A percentile compares a stretch with the other conserved stretches of the same genome.
Evolutionary conservation across 2,888 invertebrate genomes (phyloP).

Genomic region (Synergus itoensis): DNA sequence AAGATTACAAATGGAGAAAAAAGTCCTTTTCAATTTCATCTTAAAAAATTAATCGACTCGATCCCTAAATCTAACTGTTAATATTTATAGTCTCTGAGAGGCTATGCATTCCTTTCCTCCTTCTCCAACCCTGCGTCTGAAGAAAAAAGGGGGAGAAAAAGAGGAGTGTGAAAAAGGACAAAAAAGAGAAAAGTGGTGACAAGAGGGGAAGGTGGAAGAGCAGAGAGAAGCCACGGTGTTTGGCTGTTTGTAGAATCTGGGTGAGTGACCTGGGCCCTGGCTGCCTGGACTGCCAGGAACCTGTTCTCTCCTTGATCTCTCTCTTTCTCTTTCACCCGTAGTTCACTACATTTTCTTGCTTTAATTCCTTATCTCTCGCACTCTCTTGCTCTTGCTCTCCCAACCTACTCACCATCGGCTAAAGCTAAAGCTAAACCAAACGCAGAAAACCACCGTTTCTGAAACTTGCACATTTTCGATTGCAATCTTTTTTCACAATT

Average conservation of each 20-base stretch:
- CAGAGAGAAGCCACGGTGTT: slow-evolving; percentile 61
- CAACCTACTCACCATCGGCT: slow-evolving; percentile 23
- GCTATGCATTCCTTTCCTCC: slow-evolving; percentile 29
- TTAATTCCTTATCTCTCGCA: slow-evolving; percentile 48
- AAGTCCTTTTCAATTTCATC: background rate
- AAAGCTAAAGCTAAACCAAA: slow-evolving; percentile 20
- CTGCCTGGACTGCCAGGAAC: slow-evolving; percentile 67
- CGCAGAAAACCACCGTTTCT: slow-evolving; percentile 21
- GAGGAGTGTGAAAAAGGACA: slow-evolving; percentile 45
- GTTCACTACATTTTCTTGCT: slow-evolving; percentile 11
- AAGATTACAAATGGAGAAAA: slow-evolving; percentile 27
- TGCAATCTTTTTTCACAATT: background rate
- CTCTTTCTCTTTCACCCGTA: slow-evolving; percentile 46
- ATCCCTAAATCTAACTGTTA: slow-evolving; percentile 34
- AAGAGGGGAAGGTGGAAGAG: slow-evolving; percentile 48
- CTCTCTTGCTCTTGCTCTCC: slow-evolving; percentile 47
- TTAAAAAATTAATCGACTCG: slow-evolving; percentile 14
- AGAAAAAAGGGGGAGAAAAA: slow-evolving; percentile 41
- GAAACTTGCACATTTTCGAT: background rate
- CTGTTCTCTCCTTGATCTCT: slow-evolving; percentile 69
- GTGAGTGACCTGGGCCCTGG: slow-evolving; percentile 74
- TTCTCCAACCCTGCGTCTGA: slow-evolving; percentile 16
- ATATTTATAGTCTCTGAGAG: slow-evolving; percentile 33
- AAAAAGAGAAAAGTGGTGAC: slow-evolving; percentile 43
- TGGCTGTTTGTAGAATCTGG: slow-evolving; percentile 74